Evolutionary conservation across 2,113 vertebrate genomes (phyloP), one percentile per base, ranked within the genome.

Genomic region (Noturus placidus): DNA sequence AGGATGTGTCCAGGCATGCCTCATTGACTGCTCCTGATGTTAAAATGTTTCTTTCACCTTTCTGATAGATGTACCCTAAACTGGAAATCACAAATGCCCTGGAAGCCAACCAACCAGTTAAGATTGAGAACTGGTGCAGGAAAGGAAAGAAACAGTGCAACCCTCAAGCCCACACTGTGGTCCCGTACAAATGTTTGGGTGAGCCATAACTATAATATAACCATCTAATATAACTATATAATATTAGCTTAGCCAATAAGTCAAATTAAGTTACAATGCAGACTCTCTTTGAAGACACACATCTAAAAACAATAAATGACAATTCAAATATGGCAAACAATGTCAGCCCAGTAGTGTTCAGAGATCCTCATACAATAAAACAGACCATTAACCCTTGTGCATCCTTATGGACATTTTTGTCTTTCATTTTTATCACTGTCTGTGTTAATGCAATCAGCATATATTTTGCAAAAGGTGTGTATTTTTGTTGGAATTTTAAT

Each of bases 131-230:
- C 92, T 99, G 98, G 98, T 99, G 98, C 94, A 96, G 95, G 92
- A 96, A 91, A 85, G 97, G 97, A 88, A 98, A 96, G 94, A 98
- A 97, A 69, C 96, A 96, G 89, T 99, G 98, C 95, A 97, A 96
- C 90, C 97, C 96, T 25, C 95, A 97, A 83, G 93, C 95, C 92
- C 97, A 98, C 74, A 92, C 96, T 0, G 98, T 99, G 0, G 95
- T 98, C 90, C 98, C 98, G 65, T 98, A 96, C 94, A 99, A 99
- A 92, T 99, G 98, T 93, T 94, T 99, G 88, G 98, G 98, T 99
- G 92, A 96, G 97, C 90, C 30, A 50, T 59, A 61, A 6, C 52
- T 81, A 33, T 33, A 76, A 42, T 42, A 42, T 42, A 42, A 42
- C 38, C 38, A 42, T 42, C 2, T 50, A 50, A 33, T 33, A 76